These are phyloP conservation scores for Heliconius sara DNA, from an alignment of 2,888 invertebrate genomes.

Conservation along the genomic window DNA sequence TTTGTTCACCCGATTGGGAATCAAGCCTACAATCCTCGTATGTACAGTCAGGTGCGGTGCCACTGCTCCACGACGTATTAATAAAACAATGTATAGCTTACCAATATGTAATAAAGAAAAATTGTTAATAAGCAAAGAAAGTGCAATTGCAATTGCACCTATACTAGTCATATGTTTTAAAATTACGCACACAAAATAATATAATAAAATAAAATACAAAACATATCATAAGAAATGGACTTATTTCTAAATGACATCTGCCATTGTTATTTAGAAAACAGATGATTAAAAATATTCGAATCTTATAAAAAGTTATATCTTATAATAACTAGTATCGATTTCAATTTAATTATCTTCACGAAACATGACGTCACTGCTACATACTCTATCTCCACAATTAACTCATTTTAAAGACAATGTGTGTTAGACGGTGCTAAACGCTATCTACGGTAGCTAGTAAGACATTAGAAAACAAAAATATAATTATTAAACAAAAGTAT, in stretches of 20 bases:
- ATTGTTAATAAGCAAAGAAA: slow-evolving; percentile 41
- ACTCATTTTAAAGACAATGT: background rate
- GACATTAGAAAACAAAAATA: too few species aligned
- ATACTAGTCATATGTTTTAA: slow-evolving; percentile 32
- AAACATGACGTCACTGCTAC: too few species aligned
- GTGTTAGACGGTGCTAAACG: background rate
- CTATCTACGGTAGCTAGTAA: too few species aligned
- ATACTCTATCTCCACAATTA: background rate
- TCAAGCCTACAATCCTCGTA: too few species aligned
- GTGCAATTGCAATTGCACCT: slow-evolving; percentile 35
- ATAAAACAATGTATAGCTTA: slow-evolving; percentile 6
- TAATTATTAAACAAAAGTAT: too few species aligned
- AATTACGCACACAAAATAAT: background rate
- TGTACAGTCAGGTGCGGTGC: too few species aligned
- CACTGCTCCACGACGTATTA: background rate
- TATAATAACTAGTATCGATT: too few species aligned
- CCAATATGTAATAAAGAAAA: slow-evolving; percentile 30
- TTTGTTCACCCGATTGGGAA: too few species aligned
- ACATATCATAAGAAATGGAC: background rate
- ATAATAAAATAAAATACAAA: background rate
- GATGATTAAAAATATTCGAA: background rate
- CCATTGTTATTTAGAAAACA: background rate
- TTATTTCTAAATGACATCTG: background rate
- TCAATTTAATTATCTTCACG: too few species aligned
- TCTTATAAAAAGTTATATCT: too few species aligned